phyloP scores from a whole-genome alignment of 2,797 vertebrate species.

The Hypotaenidia okinawae region DNA sequence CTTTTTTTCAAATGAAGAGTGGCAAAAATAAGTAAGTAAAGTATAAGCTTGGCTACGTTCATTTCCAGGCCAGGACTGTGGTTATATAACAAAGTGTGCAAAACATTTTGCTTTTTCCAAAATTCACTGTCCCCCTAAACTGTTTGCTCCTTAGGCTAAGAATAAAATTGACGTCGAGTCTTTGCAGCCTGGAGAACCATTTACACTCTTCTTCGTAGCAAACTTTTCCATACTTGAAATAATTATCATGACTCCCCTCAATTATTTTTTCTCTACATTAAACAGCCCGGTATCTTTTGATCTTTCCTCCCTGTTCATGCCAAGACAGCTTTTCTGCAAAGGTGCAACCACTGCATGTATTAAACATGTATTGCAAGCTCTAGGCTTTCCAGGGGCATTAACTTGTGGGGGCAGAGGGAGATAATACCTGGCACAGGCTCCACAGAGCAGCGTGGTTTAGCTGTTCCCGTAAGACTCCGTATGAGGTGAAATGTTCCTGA shows the following conservation, averaged over 20 bases:
- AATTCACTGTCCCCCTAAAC: not conserved
- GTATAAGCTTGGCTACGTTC: not conserved
- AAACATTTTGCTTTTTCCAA: slow-evolving; percentile 1
- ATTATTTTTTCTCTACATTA: slow-evolving; percentile 23
- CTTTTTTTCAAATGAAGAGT: not conserved
- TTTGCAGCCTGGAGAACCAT: slow-evolving; percentile 15
- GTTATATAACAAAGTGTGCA: accelerated
- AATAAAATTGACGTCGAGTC: not conserved
- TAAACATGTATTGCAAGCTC: not conserved
- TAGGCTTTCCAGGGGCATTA: not conserved
- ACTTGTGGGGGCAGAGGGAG: not conserved
- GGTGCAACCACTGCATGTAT: not conserved
- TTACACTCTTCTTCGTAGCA: not conserved
- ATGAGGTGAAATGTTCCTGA: not conserved
- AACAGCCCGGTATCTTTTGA: slow-evolving; percentile 15
- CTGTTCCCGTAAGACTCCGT: not conserved
- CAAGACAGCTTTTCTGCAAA: not conserved
- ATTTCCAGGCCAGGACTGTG: not conserved
- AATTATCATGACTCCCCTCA: slow-evolving; percentile 14
- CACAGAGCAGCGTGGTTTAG: not conserved
- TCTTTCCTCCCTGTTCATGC: slow-evolving; percentile 37
- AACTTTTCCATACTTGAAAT: not conserved
- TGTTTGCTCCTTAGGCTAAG: slow-evolving; percentile 6
- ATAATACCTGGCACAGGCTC: not conserved
- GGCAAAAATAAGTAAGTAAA: not conserved